These are phyloP conservation scores for Otis tarda DNA, from an alignment of 2,113 vertebrate species.

Conservation along the genomic window DNA sequence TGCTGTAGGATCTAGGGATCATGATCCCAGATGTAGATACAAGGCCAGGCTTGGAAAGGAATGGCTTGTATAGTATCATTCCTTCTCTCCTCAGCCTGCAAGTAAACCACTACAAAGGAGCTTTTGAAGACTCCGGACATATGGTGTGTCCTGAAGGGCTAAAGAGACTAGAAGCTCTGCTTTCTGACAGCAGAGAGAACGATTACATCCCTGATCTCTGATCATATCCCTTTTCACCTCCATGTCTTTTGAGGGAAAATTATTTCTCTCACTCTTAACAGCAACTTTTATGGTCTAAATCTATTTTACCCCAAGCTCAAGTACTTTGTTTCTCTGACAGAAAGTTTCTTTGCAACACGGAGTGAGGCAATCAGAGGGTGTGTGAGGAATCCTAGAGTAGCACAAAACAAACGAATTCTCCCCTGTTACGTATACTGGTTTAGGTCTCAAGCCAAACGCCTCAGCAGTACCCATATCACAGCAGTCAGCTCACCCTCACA, in stretches of 20 bases:
- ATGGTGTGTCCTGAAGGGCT: neutral
- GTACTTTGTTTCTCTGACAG: neutral
- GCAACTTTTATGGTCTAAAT: neutral
- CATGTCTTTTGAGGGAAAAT: neutral
- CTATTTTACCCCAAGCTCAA: neutral
- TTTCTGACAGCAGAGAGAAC: neutral
- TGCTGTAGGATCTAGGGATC: neutral
- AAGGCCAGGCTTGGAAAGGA: neutral
- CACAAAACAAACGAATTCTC: neutral
- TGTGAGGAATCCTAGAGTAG: neutral
- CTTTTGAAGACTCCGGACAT: neutral
- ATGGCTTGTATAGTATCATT: neutral
- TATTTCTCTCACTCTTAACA: neutral
- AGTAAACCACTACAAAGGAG: slow-evolving; percentile 29
- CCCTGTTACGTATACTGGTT: neutral
- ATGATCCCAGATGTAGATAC: neutral
- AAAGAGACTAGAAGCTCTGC: neutral
- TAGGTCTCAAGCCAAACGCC: neutral
- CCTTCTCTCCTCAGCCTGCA: neutral
- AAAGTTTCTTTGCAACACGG: neutral
- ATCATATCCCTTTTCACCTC: neutral
- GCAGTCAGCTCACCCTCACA: neutral
- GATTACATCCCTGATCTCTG: neutral
- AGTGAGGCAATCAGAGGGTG: neutral
- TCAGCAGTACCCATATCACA: fast-evolving